These are phyloP conservation scores for Arion vulgaris DNA, from an alignment of 1,140 invertebrate species.

Conservation along the genomic window DNA sequence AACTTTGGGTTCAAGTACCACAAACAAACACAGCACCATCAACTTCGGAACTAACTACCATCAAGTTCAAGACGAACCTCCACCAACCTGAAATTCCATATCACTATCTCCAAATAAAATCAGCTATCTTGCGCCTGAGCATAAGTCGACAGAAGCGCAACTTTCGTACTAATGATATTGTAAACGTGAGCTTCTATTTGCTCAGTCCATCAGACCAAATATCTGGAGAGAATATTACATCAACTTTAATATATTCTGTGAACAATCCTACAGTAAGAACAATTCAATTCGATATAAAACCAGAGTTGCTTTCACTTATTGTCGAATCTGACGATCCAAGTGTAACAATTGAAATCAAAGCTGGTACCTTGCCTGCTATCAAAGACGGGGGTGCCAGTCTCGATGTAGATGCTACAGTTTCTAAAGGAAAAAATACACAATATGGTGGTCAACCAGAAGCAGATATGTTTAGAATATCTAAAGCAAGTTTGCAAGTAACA, in stretches of 20 bases:
- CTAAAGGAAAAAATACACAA: background rate
- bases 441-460: background rate
- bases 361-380: background rate
- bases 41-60: background rate
- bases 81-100: constrained; percentile 8
- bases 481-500: background rate
- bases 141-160: constrained; percentile 6
- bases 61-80: constrained; percentile 13
- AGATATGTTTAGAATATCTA: background rate
- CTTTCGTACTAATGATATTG: background rate
- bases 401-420: background rate
- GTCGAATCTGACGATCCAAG: background rate
- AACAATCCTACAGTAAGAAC: background rate
- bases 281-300: background rate
- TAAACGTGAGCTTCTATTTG: constrained; percentile 9
- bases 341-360: background rate
- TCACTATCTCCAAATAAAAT: constrained; percentile 13
- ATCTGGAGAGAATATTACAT: background rate
- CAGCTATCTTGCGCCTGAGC: constrained; percentile 13
- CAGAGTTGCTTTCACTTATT: background rate
- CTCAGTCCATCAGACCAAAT: background rate
- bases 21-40: background rate
- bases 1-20: background rate
- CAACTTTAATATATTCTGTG: background rate
- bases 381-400: background rate